Conservation (phyloP, 2,113 vertebrate species). For the Eclectus roratus region DNA sequence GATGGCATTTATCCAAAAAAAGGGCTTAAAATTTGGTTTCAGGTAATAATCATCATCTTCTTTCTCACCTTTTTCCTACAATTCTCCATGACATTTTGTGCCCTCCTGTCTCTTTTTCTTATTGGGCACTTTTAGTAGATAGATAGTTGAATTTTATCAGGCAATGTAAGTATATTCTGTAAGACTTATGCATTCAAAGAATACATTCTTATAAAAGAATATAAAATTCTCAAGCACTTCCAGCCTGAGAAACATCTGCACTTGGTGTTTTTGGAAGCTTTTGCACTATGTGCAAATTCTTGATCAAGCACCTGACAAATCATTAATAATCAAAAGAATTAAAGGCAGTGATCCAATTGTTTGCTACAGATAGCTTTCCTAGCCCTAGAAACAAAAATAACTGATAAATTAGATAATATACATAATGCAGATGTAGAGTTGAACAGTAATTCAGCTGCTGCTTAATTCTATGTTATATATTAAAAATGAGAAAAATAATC, state of each 20-base stretch:
- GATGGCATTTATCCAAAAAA: rapidly evolving
- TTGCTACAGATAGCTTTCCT: not conserved
- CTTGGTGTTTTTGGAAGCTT: not conserved
- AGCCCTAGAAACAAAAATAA: not conserved
- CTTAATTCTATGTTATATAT: not conserved
- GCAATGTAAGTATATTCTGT: not conserved
- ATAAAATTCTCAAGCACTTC: not conserved
- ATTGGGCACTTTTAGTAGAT: not conserved
- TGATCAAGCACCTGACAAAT: not conserved
- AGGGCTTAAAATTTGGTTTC: not conserved
- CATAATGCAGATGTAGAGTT: not conserved
- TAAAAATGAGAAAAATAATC: not conserved
- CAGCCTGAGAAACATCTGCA: not conserved
- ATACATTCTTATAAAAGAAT: not conserved
- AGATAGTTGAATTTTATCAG: not conserved
- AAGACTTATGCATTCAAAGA: not conserved
- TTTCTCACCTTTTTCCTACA: not conserved
- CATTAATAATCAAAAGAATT: not conserved
- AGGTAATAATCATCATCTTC: not conserved
- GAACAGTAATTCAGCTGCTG: not conserved
- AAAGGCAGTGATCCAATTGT: not conserved
- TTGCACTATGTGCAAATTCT: not conserved
- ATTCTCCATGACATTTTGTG: not conserved
- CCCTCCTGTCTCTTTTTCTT: not conserved
- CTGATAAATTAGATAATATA: not conserved